A percentile compares a stretch with the other conserved stretches of the same genome.
These are phyloP conservation scores for Trichogramma pretiosum DNA, from an alignment of 1,140 invertebrate genomes.

Conservation along the genomic window DNA sequence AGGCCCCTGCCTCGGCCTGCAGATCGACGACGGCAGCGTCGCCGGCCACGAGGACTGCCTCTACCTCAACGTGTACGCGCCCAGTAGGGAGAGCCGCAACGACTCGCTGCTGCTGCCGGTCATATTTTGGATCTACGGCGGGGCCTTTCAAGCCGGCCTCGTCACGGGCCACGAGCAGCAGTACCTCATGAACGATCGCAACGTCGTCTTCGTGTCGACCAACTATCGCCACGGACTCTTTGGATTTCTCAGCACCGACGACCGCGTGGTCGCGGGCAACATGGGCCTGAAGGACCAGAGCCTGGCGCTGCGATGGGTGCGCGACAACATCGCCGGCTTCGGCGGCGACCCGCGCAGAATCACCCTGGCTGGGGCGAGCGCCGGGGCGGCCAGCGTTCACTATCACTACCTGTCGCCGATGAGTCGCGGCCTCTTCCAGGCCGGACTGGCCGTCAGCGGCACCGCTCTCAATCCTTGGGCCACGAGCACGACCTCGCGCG, in stretches of 20 bases:
- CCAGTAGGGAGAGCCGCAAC: constrained; percentile 21
- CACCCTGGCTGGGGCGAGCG: constrained; percentile 45
- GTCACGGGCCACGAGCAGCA: constrained; percentile 36
- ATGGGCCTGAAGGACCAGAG: constrained; percentile 56
- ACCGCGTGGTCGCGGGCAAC: constrained; percentile 48
- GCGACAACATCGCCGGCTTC: constrained; percentile 47
- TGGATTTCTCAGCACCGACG: constrained; percentile 52
- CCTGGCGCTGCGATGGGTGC: constrained; percentile 52
- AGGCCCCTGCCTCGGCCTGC: constrained; percentile 15
- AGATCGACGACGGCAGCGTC: constrained; percentile 8
- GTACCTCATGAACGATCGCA: constrained; percentile 49
- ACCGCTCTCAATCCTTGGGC: constrained; percentile 64
- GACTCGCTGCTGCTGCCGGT: constrained; percentile 15
- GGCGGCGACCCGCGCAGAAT: constrained; percentile 46
- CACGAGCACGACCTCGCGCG: constrained; percentile 52
- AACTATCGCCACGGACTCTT: constrained; percentile 52
- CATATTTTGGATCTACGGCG: constrained; percentile 24
- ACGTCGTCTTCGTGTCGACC: constrained; percentile 50
- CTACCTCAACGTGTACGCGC: constrained; percentile 48
- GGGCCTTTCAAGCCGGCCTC: constrained; percentile 30
- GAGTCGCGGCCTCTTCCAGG: constrained; percentile 33
- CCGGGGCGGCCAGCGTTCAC: constrained; percentile 49
- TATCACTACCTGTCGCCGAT: constrained; percentile 53
- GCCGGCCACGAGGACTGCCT: constrained; percentile 45
- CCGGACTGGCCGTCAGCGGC: constrained; percentile 72